A percentile compares a stretch with the other conserved stretches of the same genome.
phyloP scores from a whole-genome alignment of 1,140 invertebrate genomes.

The Paraescarpia echinospica region DNA sequence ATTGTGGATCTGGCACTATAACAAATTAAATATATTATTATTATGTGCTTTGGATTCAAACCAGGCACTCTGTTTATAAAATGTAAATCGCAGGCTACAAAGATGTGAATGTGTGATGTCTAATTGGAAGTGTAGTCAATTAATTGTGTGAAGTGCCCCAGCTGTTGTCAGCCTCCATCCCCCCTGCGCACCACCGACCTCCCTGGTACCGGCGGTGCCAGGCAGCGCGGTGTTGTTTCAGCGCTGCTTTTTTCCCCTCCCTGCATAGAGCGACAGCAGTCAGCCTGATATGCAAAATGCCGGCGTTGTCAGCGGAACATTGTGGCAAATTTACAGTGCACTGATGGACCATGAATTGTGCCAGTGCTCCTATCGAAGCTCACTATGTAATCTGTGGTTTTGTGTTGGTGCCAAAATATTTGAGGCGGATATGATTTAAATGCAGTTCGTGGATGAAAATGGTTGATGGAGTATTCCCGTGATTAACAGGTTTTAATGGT shows the following conservation, averaged over 20 bases:
- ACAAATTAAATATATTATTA: no score
- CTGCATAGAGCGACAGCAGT: background rate
- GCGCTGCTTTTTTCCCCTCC: background rate
- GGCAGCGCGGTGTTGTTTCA: background rate
- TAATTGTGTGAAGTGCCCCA: background rate
- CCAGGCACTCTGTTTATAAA: background rate
- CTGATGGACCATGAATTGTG: background rate
- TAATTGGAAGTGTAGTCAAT: slow-evolving; percentile 6
- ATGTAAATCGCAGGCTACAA: background rate
- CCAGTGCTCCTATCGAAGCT: background rate
- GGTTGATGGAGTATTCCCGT: background rate
- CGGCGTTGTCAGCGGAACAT: background rate
- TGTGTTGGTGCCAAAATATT: background rate
- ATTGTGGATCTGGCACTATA: no score
- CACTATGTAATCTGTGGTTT: background rate
- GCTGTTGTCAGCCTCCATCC: background rate
- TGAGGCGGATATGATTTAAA: background rate
- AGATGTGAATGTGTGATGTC: background rate
- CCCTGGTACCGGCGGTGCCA: background rate
- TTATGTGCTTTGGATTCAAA: background rate
- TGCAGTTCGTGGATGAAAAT: background rate
- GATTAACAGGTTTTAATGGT: background rate
- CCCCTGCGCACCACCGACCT: background rate
- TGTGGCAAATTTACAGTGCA: background rate
- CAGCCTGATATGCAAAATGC: background rate